Evolutionary conservation across 2,888 invertebrate species (phyloP).

Genomic region (Tetranychus piercei): DNA sequence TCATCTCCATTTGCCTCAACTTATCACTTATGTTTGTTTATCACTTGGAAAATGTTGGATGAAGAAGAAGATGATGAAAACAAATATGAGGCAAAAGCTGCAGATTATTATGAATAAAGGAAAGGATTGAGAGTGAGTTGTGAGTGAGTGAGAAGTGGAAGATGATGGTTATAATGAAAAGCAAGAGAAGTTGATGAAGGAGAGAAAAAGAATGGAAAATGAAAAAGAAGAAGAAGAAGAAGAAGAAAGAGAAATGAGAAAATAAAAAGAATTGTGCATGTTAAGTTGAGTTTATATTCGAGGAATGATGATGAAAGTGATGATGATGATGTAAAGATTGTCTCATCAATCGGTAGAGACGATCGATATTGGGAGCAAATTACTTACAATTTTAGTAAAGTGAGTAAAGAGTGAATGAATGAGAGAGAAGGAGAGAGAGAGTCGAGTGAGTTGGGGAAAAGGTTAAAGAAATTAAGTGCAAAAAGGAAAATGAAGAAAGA

Average conservation of each 20-base stretch:
- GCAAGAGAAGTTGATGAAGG: background rate
- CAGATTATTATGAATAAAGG: background rate
- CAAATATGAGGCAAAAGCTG: background rate
- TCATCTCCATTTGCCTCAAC: too few species aligned
- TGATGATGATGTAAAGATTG: slow-evolving; percentile 3
- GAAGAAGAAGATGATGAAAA: background rate
- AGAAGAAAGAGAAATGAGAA: background rate
- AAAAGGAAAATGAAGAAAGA: background rate
- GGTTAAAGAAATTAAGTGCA: background rate
- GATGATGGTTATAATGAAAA: background rate
- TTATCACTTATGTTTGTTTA: background rate
- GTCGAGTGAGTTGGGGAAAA: background rate
- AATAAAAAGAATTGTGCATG: slow-evolving; percentile 1
- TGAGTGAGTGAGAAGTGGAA: slow-evolving; percentile 2
- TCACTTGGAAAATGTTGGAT: background rate
- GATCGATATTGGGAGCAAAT: background rate
- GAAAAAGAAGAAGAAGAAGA: background rate
- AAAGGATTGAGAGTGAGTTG: background rate
- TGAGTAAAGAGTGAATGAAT: background rate
- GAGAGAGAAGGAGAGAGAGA: background rate
- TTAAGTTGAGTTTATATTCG: background rate
- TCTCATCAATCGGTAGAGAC: slow-evolving; percentile 1
- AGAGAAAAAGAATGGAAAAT: background rate
- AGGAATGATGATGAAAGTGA: background rate
- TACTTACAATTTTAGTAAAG: background rate